These are phyloP conservation scores for Heterotis niloticus DNA, from an alignment of 2,113 vertebrate species.

Conservation along the genomic window DNA sequence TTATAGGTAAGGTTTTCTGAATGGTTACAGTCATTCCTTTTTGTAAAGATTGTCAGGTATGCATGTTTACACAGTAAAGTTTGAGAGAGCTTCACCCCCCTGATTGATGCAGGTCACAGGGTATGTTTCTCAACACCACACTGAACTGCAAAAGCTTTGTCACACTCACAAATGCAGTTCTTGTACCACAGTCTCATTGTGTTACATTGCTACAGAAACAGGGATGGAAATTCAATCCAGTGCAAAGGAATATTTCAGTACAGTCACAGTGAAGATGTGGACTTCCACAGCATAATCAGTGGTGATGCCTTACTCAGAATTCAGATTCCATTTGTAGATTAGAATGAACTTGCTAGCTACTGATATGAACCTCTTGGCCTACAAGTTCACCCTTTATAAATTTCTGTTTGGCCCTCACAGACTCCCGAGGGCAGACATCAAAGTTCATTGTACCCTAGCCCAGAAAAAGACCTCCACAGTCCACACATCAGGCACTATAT, in stretches of 20 bases:
- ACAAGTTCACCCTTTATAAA: no score
- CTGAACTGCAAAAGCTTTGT: neutral
- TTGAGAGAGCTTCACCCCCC: neutral
- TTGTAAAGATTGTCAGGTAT: neutral
- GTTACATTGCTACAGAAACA: neutral
- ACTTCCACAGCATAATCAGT: no score
- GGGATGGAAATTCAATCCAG: neutral
- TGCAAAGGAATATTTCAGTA: neutral
- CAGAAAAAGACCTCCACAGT: neutral
- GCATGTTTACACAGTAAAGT: conserved; percentile 1
- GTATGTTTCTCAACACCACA: neutral
- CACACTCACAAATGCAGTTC: neutral
- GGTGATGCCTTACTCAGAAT: no score
- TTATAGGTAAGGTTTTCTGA: neutral
- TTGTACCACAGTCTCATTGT: neutral
- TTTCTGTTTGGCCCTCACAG: no score
- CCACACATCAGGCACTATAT: neutral
- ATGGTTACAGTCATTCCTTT: neutral
- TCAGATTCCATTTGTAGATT: no score
- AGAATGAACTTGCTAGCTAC: no score
- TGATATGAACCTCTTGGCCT: no score
- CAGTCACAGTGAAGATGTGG: no score
- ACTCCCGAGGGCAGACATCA: no score
- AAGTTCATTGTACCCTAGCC: neutral
- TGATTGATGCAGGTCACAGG: no score